Percentiles rank a stretch among this genome's conserved stretches.
These are phyloP conservation scores for Hyles euphorbiae DNA, from an alignment of 1,140 invertebrate genomes.

Conservation along the genomic window DNA sequence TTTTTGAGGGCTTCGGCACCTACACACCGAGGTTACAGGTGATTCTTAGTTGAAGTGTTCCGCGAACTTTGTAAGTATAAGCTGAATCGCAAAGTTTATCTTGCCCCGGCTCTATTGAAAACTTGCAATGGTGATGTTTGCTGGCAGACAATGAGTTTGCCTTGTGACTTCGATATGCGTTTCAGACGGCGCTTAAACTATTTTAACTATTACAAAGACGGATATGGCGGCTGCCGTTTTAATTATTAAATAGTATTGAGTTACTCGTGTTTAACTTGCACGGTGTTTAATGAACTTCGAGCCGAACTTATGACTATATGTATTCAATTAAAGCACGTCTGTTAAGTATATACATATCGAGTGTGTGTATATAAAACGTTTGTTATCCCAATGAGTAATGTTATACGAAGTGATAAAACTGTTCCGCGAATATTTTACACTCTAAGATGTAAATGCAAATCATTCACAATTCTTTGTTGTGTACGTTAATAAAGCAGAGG, in stretches of 20 bases:
- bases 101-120: conserved; percentile 33
- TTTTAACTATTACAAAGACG: conserved; percentile 24
- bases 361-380: too few species aligned
- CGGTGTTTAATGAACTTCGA: too few species aligned
- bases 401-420: too few species aligned
- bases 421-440: too few species aligned
- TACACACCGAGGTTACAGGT: conserved; percentile 31
- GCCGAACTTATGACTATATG: too few species aligned
- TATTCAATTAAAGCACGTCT: too few species aligned
- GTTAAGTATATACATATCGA: too few species aligned
- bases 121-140: conserved; percentile 34
- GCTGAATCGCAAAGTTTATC: conserved; percentile 41
- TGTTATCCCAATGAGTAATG: too few species aligned
- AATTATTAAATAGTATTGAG: too few species aligned
- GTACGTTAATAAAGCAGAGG: conserved; percentile 9
- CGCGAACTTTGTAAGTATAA: conserved; percentile 39
- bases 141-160: conserved; percentile 40
- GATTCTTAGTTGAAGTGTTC: conserved; percentile 37
- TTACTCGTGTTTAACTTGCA: too few species aligned
- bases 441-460: too few species aligned
- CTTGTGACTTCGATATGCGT: conserved; percentile 39
- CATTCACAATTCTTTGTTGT: neutral
- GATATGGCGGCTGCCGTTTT: too few species aligned
- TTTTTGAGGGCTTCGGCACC: conserved; percentile 31
- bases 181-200: conserved; percentile 32